Conservation (phyloP, 2,888 invertebrate genomes). For the Neoascia interrupta region DNA sequence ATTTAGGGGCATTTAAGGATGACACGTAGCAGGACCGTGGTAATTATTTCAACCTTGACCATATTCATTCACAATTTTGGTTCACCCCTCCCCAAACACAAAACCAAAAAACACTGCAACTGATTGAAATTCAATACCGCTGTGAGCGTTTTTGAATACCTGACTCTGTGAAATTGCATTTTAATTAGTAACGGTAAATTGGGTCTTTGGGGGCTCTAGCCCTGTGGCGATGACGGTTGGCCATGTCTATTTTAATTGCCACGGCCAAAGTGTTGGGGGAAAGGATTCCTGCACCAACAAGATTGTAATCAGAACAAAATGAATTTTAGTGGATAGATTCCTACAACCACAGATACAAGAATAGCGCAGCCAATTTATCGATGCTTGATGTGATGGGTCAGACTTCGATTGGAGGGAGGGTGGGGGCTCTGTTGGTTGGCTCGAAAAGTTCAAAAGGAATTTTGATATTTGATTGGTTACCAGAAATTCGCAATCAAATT, state of each 20-base stretch:
- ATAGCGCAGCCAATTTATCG: constrained; percentile 2
- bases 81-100: not conserved
- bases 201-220: not conserved
- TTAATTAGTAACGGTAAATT: constrained; percentile 15
- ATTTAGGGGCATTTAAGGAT: constrained; percentile 14
- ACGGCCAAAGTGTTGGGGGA: too few species aligned
- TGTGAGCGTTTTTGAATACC: constrained; percentile 5
- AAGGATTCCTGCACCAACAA: not conserved
- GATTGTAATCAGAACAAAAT: not conserved
- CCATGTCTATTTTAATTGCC: constrained; percentile 14
- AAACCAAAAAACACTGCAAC: constrained; percentile 1
- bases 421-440: too few species aligned
- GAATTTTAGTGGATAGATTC: not conserved
- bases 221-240: constrained; percentile 4
- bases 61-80: too few species aligned
- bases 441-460: constrained; percentile 28
- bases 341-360: not conserved
- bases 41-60: constrained; percentile 25
- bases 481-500: not conserved
- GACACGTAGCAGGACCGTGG: constrained; percentile 6
- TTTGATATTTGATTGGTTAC: constrained; percentile 6
- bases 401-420: too few species aligned
- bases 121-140: constrained; percentile 19
- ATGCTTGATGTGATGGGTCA: too few species aligned
- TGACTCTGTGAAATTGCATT: constrained; percentile 33